Percentiles rank a stretch among this genome's conserved stretches.
phyloP scores from a whole-genome alignment of 1,140 invertebrate species.

The Sminthurides bifidus region DNA sequence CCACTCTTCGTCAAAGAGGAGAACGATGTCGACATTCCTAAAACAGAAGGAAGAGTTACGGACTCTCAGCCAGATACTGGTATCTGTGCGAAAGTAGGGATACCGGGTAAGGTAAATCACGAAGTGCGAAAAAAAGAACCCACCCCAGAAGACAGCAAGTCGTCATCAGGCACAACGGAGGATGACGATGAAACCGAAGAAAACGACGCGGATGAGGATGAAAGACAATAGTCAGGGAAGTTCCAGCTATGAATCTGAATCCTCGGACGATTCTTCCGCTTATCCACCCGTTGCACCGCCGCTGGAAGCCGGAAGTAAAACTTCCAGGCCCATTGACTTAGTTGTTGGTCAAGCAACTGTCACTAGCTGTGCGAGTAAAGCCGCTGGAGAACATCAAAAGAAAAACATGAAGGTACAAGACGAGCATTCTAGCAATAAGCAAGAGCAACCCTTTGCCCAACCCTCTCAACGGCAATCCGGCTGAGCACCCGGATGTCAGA shows the following conservation, averaged over 20 bases:
- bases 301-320: too few relatives aligned
- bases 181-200: not conserved
- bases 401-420: too few relatives aligned
- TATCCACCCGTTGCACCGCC: too few relatives aligned
- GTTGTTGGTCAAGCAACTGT: too few relatives aligned
- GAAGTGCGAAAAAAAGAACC: not conserved
- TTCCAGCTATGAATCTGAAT: too few relatives aligned
- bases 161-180: not conserved
- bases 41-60: not conserved
- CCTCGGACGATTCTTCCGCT: too few relatives aligned
- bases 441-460: too few relatives aligned
- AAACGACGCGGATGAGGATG: not conserved
- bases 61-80: too few relatives aligned
- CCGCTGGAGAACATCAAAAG: too few relatives aligned
- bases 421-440: too few relatives aligned
- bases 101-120: not conserved
- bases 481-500: not conserved
- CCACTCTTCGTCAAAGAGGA: constrained; percentile 22
- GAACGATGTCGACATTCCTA: not conserved
- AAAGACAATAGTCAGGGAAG: not conserved
- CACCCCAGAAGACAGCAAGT: not conserved
- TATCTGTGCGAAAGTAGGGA: too few relatives aligned
- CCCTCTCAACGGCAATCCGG: not conserved
- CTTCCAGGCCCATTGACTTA: too few relatives aligned
- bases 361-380: not conserved